phyloP scores from a whole-genome alignment of 1,140 invertebrate genomes.

The Augochlora pura region DNA sequence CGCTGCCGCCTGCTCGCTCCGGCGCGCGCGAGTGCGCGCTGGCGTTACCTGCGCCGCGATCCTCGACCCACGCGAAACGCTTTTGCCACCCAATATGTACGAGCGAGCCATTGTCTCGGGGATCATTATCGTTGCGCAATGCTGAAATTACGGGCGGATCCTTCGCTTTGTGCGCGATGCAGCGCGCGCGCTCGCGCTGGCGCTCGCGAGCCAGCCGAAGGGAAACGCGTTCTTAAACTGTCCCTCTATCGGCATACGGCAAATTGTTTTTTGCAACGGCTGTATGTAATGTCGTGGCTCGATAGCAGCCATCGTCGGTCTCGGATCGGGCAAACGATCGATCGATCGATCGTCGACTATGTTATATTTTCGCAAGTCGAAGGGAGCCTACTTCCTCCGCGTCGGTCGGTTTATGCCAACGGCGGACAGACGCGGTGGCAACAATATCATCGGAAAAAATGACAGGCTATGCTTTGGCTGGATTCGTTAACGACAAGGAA shows the following conservation, averaged over 20 bases:
- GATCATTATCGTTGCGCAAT: slow-evolving; percentile 60
- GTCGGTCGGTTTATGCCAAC: no score
- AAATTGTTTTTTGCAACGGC: slow-evolving; percentile 40
- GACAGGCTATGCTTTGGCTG: slow-evolving; percentile 36
- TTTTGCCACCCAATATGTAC: slow-evolving; percentile 64
- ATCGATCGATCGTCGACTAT: no score
- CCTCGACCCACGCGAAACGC: slow-evolving; percentile 61
- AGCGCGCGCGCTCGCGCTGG: slow-evolving; percentile 34
- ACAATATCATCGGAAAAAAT: slow-evolving; percentile 43
- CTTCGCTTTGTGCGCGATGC: slow-evolving; percentile 44
- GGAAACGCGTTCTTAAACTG: slow-evolving; percentile 2
- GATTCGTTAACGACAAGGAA: slow-evolving; percentile 53
- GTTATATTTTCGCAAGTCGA: no score
- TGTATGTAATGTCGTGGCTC: slow-evolving; percentile 11
- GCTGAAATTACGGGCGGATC: slow-evolving; percentile 65
- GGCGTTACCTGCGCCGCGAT: slow-evolving; percentile 42
- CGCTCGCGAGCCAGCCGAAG: not conserved
- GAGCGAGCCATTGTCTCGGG: slow-evolving; percentile 67
- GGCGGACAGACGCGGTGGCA: no score
- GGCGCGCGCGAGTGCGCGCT: slow-evolving; percentile 12
- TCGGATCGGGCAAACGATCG: no score
- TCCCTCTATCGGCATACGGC: slow-evolving; percentile 8
- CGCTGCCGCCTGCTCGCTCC: not conserved
- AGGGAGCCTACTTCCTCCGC: no score
- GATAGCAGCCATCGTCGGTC: slow-evolving; percentile 19